Evolutionary conservation across 2,113 vertebrate genomes (phyloP).

Genomic region (Gracilinanus agilis): DNA sequence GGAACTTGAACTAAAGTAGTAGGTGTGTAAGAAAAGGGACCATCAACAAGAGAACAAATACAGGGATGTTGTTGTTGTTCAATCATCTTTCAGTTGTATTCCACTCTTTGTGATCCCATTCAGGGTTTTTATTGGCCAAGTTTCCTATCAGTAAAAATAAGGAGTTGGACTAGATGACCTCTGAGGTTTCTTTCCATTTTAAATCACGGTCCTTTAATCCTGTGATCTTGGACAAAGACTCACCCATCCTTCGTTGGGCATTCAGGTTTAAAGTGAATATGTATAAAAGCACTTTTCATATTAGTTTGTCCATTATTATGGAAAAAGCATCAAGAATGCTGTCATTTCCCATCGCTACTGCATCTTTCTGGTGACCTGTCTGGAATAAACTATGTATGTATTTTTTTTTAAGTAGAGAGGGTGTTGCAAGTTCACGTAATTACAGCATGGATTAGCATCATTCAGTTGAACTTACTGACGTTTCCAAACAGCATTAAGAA

Average conservation of each 20-base stretch:
- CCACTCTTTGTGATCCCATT: too few relatives aligned
- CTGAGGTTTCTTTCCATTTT: too few relatives aligned
- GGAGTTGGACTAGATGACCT: too few relatives aligned
- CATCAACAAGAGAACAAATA: neutral
- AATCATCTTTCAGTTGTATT: too few relatives aligned
- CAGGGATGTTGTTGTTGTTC: too few relatives aligned
- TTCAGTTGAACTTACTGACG: neutral
- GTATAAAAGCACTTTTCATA: neutral
- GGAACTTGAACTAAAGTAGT: neutral
- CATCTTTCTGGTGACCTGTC: neutral
- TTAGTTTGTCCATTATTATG: neutral
- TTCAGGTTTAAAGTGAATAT: neutral
- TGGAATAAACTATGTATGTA: neutral
- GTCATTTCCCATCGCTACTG: neutral
- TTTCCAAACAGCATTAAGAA: neutral
- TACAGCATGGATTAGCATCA: neutral
- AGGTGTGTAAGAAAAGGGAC: neutral
- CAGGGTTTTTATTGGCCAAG: too few relatives aligned
- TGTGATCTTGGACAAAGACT: neutral
- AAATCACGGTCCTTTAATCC: too few relatives aligned
- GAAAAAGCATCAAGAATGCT: neutral
- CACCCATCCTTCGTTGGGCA: neutral
- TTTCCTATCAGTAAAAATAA: too few relatives aligned
- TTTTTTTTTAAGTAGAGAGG: too few relatives aligned
- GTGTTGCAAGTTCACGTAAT: neutral